Evolutionary conservation across 2,113 vertebrate species (phyloP).

Genomic region (Pomatorhinus ruficollis): DNA sequence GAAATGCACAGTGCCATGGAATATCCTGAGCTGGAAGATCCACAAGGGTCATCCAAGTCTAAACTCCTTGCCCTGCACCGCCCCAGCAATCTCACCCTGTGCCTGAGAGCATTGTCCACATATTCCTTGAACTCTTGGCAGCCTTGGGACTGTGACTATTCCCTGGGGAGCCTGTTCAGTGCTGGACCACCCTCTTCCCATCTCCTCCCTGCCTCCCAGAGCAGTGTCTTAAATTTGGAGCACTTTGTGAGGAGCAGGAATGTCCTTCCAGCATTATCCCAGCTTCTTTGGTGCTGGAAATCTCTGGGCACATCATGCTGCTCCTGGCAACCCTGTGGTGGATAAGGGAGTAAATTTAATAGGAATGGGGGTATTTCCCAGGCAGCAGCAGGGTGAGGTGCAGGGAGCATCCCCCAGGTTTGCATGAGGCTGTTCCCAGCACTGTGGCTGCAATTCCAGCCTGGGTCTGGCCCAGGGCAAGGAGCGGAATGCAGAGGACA

Average conservation of each 20-base stretch:
- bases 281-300: background rate
- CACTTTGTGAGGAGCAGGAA: background rate
- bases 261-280: fast-evolving
- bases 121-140: background rate
- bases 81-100: background rate
- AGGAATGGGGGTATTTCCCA: background rate
- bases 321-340: fast-evolving
- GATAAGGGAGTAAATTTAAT: background rate
- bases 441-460: fast-evolving
- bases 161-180: background rate
- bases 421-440: background rate
- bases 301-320: fast-evolving
- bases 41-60: background rate
- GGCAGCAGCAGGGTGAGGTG: background rate
- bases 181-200: background rate
- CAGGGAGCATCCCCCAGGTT: background rate
- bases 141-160: background rate
- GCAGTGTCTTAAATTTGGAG: background rate
- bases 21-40: background rate
- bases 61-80: background rate
- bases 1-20: background rate
- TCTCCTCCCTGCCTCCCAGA: background rate
- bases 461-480: fast-evolving
- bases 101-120: background rate
- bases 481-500: fast-evolving